Base-by-base conservation (phyloP, 2,113 vertebrate species). In the Podarcis raffonei region DNA sequence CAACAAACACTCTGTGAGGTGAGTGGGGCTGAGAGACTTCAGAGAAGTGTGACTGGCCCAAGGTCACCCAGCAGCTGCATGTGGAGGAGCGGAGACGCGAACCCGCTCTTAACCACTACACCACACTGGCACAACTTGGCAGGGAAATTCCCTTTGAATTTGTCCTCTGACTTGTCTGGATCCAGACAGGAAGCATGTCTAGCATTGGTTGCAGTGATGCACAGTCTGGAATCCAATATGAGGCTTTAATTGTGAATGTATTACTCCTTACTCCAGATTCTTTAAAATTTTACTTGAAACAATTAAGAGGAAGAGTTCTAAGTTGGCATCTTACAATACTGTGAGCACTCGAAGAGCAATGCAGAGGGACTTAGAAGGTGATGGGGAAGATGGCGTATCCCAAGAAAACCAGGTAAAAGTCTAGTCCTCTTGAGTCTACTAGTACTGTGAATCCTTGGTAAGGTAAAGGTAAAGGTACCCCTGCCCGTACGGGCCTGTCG, bases 201-300 rank as follows among this genome's bases (percentile, higher is more conserved):
- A 20, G 57, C 74, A 35, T 77, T 42, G 23, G 27, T 35, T 71
- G 23, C 59, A 35, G 12, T 16, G 16, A 30, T 82, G 32, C 35
- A 42, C 18, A 62, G 35, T 37, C 27, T 62, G 37, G 20, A 76
- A 37, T 57, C 59, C 39, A 69, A 23, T 27, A 23, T 57, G 30
- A 72, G 18, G 13, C 68, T 32, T 68, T 74, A 42, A 78, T 48
- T 39, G 59, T 37, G 80, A 37, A 13, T 35, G 11, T 68, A 16
- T 68, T 68, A 77, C 13, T 27, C 3, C n/a, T 69, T 5, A 9
- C 9, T 22, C 23, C 25, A 99, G 99, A 48, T 99, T 99, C 93
- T 98, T 99, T 83, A 97, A 95, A 86, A 90, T 98, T 25, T 90
- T 99, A 59, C 94, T 99, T 25, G 98, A 99, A 65, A 94, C 97